Evolutionary conservation across 2,888 invertebrate species (phyloP).

Genomic region (Rhagophthalmus giganteus): DNA sequence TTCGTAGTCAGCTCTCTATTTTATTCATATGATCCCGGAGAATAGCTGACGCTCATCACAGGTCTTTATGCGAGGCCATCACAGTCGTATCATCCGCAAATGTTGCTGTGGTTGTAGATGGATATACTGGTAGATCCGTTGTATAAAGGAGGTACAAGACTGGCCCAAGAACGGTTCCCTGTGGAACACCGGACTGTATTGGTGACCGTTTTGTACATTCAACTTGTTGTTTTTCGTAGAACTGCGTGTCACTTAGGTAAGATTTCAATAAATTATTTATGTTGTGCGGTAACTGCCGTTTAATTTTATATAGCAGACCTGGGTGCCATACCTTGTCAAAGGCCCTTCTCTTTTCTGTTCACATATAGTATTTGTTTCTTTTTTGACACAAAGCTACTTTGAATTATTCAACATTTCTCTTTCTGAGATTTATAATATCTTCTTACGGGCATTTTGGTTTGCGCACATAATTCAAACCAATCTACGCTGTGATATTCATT

Average conservation of each 20-base stretch:
- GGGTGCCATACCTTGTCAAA: too few species aligned
- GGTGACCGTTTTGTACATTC: slow-evolving; percentile 5
- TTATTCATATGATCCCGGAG: slow-evolving; percentile 26
- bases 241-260: too few species aligned
- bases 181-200: slow-evolving; percentile 16
- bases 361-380: too few species aligned
- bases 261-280: slow-evolving; percentile 19
- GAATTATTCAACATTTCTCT: too few species aligned
- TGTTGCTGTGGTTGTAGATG: slow-evolving; percentile 15
- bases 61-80: slow-evolving; percentile 11
- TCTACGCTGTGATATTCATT: too few species aligned
- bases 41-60: slow-evolving; percentile 15
- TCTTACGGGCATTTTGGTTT: too few species aligned
- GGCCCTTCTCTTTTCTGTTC: too few species aligned
- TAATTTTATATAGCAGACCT: too few species aligned
- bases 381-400: too few species aligned
- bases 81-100: slow-evolving; percentile 26
- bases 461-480: too few species aligned
- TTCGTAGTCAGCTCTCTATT: slow-evolving; percentile 20
- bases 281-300: too few species aligned
- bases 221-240: slow-evolving; percentile 8
- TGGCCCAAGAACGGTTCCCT: slow-evolving; percentile 28
- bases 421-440: too few species aligned
- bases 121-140: slow-evolving; percentile 20
- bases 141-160: slow-evolving; percentile 23